phyloP scores from a whole-genome alignment of 2,888 invertebrate species.

The Escarpia spicata region DNA sequence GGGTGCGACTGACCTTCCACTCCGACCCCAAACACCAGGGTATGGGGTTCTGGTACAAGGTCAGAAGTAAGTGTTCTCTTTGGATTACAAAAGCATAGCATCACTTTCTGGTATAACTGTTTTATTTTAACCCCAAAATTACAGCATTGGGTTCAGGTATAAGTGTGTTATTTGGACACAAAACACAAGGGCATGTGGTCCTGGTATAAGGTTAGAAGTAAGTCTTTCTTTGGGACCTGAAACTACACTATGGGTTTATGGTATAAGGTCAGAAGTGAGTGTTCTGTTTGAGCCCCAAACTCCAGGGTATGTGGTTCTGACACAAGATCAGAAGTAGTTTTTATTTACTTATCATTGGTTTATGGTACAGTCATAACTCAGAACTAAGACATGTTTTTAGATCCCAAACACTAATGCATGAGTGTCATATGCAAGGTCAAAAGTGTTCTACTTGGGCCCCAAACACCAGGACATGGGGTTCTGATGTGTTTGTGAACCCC shows the following conservation, averaged over 20 bases:
- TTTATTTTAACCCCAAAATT: background rate
- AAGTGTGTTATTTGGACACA: too few relatives aligned
- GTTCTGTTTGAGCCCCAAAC: slow-evolving; percentile 26
- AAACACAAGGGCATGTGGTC: too few relatives aligned
- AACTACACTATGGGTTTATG: too few relatives aligned
- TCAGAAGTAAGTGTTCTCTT: slow-evolving; percentile 28
- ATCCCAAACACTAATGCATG: slow-evolving; percentile 31
- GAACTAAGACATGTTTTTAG: slow-evolving; percentile 35
- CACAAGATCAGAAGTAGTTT: too few relatives aligned
- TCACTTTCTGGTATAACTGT: background rate
- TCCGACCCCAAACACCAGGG: slow-evolving; percentile 37
- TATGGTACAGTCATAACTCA: too few relatives aligned
- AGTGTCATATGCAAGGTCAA: slow-evolving; percentile 21
- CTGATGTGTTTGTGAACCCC: too few relatives aligned
- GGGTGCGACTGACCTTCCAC: slow-evolving; percentile 32
- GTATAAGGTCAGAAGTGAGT: too few relatives aligned
- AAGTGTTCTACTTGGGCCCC: slow-evolving; percentile 33
- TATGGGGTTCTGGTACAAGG: slow-evolving; percentile 41
- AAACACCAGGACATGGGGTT: slow-evolving; percentile 38
- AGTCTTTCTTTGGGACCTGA: too few relatives aligned
- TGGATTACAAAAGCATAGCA: background rate
- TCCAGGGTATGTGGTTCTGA: slow-evolving; percentile 40
- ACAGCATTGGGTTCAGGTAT: too few relatives aligned
- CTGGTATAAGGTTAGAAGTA: too few relatives aligned
- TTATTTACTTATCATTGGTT: too few relatives aligned